Evolutionary conservation across 2,888 invertebrate genomes (phyloP), one percentile per base, ranked within the genome.

Genomic region (Ephialtes manifestator): DNA sequence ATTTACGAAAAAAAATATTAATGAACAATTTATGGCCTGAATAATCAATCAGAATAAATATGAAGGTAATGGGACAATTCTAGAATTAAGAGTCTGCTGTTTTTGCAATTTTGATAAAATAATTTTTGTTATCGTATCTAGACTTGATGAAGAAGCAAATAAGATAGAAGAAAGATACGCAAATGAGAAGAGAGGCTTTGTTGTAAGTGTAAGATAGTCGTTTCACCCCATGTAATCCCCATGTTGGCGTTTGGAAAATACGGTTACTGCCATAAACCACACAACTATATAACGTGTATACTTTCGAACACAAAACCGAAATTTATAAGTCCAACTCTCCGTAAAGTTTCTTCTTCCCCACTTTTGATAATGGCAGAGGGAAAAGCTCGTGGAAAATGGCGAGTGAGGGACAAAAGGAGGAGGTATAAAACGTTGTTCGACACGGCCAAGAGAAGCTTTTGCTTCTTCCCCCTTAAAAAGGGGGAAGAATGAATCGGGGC

Each of bases 271-370:
- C 53, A 72, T 53, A 11, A 11, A 11, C 24, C 20, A 1, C 58
- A 24, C 24, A 79, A 68, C 72, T 81, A 24, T 43, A 70, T 70
- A 48, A n/a, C 58, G 67, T 55, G n/a, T n/a, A n/a, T n/a, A 77
- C 65, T 71, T 65, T 53, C 28, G 51, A 75, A 67, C 31, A 84
- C 85, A 85, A 86, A 86, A 85, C 13, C 81, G 75, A 84, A 85
- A 84, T 85, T 85, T 83, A 85, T 87, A 84, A 85, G 86, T 86
- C 84, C 72, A 82, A 87, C 74, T 85, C 83, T 74, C 75, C 81
- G 81, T 81, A 84, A 72, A 55, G n/a, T 74, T 48, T 70, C n/a
- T 35, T 15, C 31, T 35, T 39, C 18, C n/a, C 18, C n/a, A 4
- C 35, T 10, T 1, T 35, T n/a, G 8, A 4, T 18, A 18, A 15